phyloP scores from a whole-genome alignment of 2,113 vertebrate species.

The Sphyrna mokarran region DNA sequence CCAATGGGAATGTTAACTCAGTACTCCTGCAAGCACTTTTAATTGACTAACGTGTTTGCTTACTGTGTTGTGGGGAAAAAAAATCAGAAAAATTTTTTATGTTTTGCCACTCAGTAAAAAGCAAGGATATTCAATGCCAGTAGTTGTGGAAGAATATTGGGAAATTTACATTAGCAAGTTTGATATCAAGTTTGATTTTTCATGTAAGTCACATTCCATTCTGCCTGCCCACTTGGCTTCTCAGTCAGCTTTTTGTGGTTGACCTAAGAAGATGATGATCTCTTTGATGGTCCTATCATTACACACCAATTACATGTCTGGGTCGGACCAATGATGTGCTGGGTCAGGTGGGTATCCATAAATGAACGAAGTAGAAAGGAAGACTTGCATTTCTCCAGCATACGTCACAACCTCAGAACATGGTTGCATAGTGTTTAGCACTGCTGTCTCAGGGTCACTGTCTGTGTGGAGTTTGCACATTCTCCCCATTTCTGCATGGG shows the following conservation, averaged over 20 bases:
- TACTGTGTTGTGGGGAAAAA: not conserved
- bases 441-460: too few species aligned
- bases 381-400: not conserved
- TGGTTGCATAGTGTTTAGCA: too few species aligned
- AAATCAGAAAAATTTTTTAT: not conserved
- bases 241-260: not conserved
- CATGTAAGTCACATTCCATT: not conserved
- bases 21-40: not conserved
- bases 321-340: not conserved
- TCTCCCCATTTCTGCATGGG: too few species aligned
- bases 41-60: not conserved
- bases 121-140: not conserved
- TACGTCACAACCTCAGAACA: not conserved
- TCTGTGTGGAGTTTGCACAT: too few species aligned
- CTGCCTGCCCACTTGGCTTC: not conserved
- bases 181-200: not conserved
- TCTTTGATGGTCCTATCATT: not conserved
- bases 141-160: not conserved
- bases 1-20: not conserved
- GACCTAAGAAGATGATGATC: not conserved
- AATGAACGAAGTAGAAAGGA: not conserved
- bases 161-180: not conserved
- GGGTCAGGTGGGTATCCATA: not conserved
- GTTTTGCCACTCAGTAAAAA: not conserved
- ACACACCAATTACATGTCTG: not conserved